A percentile compares a stretch with the other conserved stretches of the same genome.
Evolutionary conservation across 2,888 invertebrate species (phyloP).

Genomic region (Epsilonema sp.): DNA sequence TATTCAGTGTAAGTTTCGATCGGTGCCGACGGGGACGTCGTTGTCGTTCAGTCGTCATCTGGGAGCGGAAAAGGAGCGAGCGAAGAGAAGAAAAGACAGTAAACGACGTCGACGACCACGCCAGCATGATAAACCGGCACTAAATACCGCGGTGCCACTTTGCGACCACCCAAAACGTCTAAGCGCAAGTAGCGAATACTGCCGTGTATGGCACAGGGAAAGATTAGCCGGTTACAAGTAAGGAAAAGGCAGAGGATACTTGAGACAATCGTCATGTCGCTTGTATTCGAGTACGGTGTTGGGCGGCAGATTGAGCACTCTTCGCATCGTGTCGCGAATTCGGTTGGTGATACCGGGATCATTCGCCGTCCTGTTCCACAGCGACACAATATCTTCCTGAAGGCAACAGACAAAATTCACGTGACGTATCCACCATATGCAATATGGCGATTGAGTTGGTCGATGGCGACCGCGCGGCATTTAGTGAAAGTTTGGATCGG

Average conservation of each 20-base stretch:
- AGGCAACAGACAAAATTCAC: constrained; percentile 10
- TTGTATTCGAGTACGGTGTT: constrained; percentile 80
- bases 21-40: too few relatives aligned
- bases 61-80: too few relatives aligned
- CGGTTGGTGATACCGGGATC: constrained; percentile 68
- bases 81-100: background rate
- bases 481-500: too few relatives aligned
- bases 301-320: constrained; percentile 79
- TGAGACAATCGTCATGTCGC: constrained; percentile 46
- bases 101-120: too few relatives aligned
- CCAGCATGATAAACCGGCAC: too few relatives aligned
- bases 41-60: too few relatives aligned
- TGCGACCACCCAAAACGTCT: background rate
- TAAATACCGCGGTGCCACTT: constrained; percentile 1
- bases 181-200: too few relatives aligned
- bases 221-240: background rate
- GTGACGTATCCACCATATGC: too few relatives aligned
- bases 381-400: constrained; percentile 79
- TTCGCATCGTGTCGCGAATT: constrained; percentile 78
- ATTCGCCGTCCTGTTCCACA: constrained; percentile 87
- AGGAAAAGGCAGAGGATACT: constrained; percentile 36
- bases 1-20: too few relatives aligned
- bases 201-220: background rate
- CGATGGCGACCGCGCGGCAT: too few relatives aligned
- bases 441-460: too few relatives aligned